A percentile compares a stretch with the other conserved stretches of the same genome.
Evolutionary conservation across 2,113 vertebrate genomes (phyloP).

Genomic region (Hypocryptadius cinnamomeus): DNA sequence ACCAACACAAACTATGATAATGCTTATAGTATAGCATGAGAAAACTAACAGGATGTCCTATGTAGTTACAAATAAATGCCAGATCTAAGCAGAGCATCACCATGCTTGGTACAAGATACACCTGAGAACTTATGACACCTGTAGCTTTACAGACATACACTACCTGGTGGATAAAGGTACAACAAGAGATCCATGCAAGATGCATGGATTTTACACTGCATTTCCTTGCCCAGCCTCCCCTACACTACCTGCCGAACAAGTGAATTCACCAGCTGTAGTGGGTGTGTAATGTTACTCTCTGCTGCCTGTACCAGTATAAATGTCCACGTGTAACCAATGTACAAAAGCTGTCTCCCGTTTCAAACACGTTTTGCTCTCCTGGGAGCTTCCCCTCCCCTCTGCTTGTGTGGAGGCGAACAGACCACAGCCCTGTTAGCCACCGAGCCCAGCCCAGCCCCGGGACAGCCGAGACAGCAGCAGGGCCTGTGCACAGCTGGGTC

Average conservation of each 20-base stretch:
- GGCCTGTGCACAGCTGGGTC: accelerated
- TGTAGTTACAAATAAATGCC: not conserved
- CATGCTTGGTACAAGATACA: not conserved
- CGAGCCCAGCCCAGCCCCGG: accelerated
- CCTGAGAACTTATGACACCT: not conserved
- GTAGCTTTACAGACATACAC: not conserved
- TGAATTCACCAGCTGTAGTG: not conserved
- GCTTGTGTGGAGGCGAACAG: not conserved
- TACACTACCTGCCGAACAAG: not conserved
- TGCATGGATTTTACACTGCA: not conserved
- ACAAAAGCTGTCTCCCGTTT: not conserved
- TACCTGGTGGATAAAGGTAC: not conserved
- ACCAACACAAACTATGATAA: not conserved
- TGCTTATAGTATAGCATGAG: not conserved
- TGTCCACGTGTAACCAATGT: not conserved
- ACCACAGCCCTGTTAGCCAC: not conserved
- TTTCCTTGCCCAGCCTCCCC: too few relatives aligned
- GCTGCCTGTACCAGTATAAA: not conserved
- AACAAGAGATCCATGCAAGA: not conserved
- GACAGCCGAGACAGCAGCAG: not conserved
- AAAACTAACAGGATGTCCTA: not conserved
- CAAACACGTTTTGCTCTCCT: not conserved
- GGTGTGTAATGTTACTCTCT: not conserved
- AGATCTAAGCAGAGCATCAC: not conserved
- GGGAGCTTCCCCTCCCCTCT: not conserved